A percentile compares a stretch with the other conserved stretches of the same genome.
These are phyloP conservation scores for Delphinapterus leucas DNA, from an alignment of 2,113 vertebrate species.

Conservation along the genomic window DNA sequence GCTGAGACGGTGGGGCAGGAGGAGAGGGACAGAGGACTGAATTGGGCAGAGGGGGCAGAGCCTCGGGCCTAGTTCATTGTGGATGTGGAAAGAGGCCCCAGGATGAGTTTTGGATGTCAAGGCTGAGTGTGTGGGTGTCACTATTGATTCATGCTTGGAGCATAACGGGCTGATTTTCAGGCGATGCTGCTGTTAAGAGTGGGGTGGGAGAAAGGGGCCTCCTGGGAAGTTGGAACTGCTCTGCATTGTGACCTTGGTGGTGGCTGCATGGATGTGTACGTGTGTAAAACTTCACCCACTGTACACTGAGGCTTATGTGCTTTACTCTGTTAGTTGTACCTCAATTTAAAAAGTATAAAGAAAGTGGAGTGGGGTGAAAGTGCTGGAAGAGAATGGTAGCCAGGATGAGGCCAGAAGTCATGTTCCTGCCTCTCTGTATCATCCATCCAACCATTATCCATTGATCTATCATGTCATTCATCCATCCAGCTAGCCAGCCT, in stretches of 20 bases:
- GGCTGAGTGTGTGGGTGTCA: background rate
- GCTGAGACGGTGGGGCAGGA: too few species aligned
- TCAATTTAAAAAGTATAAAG: background rate
- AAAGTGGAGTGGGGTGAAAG: background rate
- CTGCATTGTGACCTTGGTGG: background rate
- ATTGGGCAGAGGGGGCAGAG: background rate
- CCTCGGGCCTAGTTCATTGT: background rate
- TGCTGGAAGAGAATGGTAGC: background rate
- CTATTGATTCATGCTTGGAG: background rate
- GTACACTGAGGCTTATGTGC: background rate
- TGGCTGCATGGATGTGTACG: background rate
- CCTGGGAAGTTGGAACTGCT: background rate
- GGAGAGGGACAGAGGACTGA: background rate
- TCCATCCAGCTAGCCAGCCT: background rate
- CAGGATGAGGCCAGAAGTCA: background rate
- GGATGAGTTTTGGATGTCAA: background rate
- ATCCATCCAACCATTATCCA: too few species aligned
- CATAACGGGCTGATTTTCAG: background rate
- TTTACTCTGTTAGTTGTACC: background rate
- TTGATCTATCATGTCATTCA: background rate
- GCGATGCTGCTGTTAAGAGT: background rate
- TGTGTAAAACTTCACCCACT: background rate
- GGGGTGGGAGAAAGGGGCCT: background rate
- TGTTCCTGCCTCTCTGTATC: background rate
- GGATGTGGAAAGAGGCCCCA: background rate